Evolutionary conservation across 1,140 invertebrate species (phyloP).

Genomic region (Anthonomus grandis): DNA sequence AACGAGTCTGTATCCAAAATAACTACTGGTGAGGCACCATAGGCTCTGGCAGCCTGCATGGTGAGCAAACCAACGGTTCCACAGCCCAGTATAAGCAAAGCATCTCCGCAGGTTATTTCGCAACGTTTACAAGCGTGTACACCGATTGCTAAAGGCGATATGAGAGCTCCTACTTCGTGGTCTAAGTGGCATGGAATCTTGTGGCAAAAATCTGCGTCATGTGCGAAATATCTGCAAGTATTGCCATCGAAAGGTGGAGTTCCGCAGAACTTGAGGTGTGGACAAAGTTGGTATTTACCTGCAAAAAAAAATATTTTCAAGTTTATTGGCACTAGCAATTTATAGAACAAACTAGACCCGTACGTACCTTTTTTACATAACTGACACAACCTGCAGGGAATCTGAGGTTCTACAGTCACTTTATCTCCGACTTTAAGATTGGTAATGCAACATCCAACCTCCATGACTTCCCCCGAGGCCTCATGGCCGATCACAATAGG

Average conservation of each 20-base stretch:
- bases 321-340: not conserved
- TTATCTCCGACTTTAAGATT: constrained; percentile 57
- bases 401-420: constrained; percentile 88
- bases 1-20: constrained; percentile 1
- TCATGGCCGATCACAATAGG: constrained; percentile 75
- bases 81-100: constrained; percentile 51
- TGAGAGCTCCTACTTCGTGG: constrained; percentile 85
- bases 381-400: constrained; percentile 79
- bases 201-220: constrained; percentile 88
- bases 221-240: constrained; percentile 76
- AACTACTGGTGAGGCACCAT: constrained; percentile 48
- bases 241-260: constrained; percentile 85
- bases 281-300: constrained; percentile 78
- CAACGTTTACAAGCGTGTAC: constrained; percentile 85
- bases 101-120: constrained; percentile 65
- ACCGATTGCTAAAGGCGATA: constrained; percentile 89
- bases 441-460: constrained; percentile 14
- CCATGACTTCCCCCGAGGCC: constrained; percentile 48
- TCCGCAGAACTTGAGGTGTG: constrained; percentile 79
- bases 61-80: constrained; percentile 47
- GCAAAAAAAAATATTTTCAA: constrained; percentile 1
- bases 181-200: constrained; percentile 84
- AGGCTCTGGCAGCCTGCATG: constrained; percentile 74
- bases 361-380: constrained; percentile 81
- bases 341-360: not conserved